Conservation (phyloP, 2,888 invertebrate genomes). For the Bombylius major region DNA sequence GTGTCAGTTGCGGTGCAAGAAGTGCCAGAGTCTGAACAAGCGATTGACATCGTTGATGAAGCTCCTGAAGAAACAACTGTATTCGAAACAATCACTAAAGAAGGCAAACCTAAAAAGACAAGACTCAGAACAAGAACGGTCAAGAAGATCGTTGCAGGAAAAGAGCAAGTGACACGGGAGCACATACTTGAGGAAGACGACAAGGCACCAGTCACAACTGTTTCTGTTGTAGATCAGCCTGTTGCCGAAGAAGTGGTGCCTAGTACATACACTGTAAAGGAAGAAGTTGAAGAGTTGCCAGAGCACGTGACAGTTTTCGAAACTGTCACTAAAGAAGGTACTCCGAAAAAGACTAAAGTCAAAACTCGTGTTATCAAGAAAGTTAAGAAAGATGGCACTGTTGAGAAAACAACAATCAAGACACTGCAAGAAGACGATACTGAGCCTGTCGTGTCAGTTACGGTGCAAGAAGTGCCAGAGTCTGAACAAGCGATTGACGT, state of each 20-base stretch:
- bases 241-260: background rate
- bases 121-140: slow-evolving; percentile 18
- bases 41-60: too few species aligned
- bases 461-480: slow-evolving; percentile 22
- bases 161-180: slow-evolving; percentile 25
- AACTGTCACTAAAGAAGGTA: slow-evolving; percentile 28
- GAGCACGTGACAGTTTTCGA: slow-evolving; percentile 33
- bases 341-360: slow-evolving; percentile 23
- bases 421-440: slow-evolving; percentile 32
- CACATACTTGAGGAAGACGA: slow-evolving; percentile 23
- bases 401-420: slow-evolving; percentile 28
- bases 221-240: slow-evolving; percentile 5
- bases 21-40: background rate
- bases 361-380: slow-evolving; percentile 30
- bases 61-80: slow-evolving; percentile 30
- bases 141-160: slow-evolving; percentile 12
- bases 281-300: background rate
- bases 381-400: slow-evolving; percentile 26
- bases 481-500: background rate
- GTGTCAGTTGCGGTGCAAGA: slow-evolving; percentile 18
- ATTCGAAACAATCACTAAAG: slow-evolving; percentile 28
- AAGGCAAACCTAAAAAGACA: slow-evolving; percentile 29
- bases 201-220: slow-evolving; percentile 24
- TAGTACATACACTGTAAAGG: too few species aligned
- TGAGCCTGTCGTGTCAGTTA: slow-evolving; percentile 22